Base-by-base conservation (phyloP, 2,113 vertebrate species). In the Nesoenas mayeri region DNA sequence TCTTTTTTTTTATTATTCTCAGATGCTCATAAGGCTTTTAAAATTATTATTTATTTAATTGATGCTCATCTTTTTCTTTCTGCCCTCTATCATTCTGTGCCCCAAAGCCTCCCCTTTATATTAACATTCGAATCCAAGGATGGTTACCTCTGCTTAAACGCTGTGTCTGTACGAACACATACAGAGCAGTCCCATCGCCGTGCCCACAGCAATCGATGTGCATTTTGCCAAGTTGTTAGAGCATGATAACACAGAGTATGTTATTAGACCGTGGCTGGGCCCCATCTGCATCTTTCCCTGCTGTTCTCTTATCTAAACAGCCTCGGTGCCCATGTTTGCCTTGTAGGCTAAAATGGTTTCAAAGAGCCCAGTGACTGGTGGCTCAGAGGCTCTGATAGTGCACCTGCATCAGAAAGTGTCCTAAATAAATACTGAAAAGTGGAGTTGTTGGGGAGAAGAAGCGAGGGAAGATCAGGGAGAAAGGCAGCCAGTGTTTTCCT, bases 241-340 rank as follows among this genome's bases (percentile, higher is more conserved):
- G 85, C 82, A 48, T 34, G 50, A 79, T 73, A 90, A 94, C 47
- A 36, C 17, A 3, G 62, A 72, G 56, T 10, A 28, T 48, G 86
- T 92, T 80, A 44, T 84, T 90, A 91, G 57, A 70, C 71, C 42
- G 18, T 17, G 42, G 51, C 9, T 40, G 56, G 47, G 56, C 64
- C 19, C 80, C 60, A 83, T 72, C 88, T 85, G 74, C 3, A 2
- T 77, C 56, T 81, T 92, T 88, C 69, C 48, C 93, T 93, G 79
- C 90, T 70, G 56, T 29, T 95, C 56, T 44, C 79, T 94, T 95
- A 92, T 95, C 95, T 94, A 26, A 96, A 79, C 44, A 81, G 69
- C 67, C 75, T 93, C 7, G 1, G 9, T 77, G 82, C 51, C 60
- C 15, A 5, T 92, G 89, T 94, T 96, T 96, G 87, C 81, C 48